Base-by-base conservation (phyloP, 1,140 invertebrate species). In the Eubasilissa regina region DNA sequence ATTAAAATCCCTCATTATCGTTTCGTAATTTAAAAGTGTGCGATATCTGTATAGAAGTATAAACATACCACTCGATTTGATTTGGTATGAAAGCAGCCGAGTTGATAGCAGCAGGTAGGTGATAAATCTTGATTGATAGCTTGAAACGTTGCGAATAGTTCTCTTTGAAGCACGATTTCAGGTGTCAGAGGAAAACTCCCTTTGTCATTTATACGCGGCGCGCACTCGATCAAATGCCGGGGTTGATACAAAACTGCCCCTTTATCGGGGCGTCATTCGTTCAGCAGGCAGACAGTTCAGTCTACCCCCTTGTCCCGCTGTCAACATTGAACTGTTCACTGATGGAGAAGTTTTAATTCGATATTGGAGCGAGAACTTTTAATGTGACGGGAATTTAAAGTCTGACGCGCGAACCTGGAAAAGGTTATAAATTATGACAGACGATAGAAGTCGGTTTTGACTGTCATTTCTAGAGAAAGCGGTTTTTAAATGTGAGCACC, bases 311-410 rank as follows among this genome's bases (percentile, higher is more conserved):
- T 35, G 11, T n/a, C 35, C 15, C 43, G 56, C 74, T 77, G 75
- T 77, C 75, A 77, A 77, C 75, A 77, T 25, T 25, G 53, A 60
- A 19, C 56, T 25, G 60, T 64, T 35, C 75, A 25, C 58, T 77
- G 58, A 77, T 35, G 48, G 56, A 3, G 75, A 68, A 68, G 47
- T 68, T 77, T 77, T 77, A 77, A 77, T 68, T 70, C 62, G 70
- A 55, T 77, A 55, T 68, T 45, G 7, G 47, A 43, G 45, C 45
- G 45, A 19, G 21, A 77, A 77, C 76, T 77, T 70, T 77, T 77
- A 77, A 77, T 68, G 51, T 68, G 76, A 48, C 66, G 66, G 66
- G 45, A 70, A 70, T 48, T 25, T 17, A 70, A 70, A 70, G 66
- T 70, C 51, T 6, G 66, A 47, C 47, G 17, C 7, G 44, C 17